A percentile compares a stretch with the other conserved stretches of the same genome.
phyloP scores from a whole-genome alignment of 2,113 vertebrate genomes.

The Vulpes ferrilata region DNA sequence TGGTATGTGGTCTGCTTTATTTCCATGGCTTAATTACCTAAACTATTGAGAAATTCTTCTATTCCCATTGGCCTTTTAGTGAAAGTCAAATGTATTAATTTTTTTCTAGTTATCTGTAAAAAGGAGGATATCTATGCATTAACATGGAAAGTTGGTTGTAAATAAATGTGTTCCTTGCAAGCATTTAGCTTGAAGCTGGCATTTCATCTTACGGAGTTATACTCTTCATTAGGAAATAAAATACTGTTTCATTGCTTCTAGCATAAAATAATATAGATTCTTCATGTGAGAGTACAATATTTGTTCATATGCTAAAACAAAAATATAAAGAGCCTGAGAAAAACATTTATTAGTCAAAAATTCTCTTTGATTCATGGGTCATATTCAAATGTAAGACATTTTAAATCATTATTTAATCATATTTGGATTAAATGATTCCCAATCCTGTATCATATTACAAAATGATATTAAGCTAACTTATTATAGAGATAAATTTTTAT shows the following conservation, averaged over 20 bases:
- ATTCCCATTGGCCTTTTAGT: not conserved
- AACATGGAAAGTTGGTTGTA: slow-evolving; percentile 30
- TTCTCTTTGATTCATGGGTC: not conserved
- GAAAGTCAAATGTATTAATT: not conserved
- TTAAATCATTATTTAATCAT: not conserved
- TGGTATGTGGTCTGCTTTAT: not conserved
- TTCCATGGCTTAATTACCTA: not conserved
- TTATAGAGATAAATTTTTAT: not conserved
- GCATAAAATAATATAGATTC: not conserved
- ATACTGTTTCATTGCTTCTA: slow-evolving; percentile 4
- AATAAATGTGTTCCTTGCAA: slow-evolving; percentile 66
- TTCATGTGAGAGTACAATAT: not conserved
- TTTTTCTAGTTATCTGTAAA: slow-evolving; percentile 28
- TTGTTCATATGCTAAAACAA: slow-evolving; percentile 41
- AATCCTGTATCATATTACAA: not conserved
- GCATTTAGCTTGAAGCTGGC: slow-evolving; percentile 45
- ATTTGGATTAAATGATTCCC: not conserved
- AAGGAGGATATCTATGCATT: not conserved
- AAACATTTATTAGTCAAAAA: slow-evolving; percentile 31
- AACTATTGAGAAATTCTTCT: not conserved
- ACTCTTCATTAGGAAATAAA: not conserved
- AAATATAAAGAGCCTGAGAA: slow-evolving; percentile 44
- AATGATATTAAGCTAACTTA: slow-evolving; percentile 47
- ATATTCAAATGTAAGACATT: not conserved
- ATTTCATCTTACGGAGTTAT: slow-evolving; percentile 30